phyloP scores from a whole-genome alignment of 2,113 vertebrate genomes.

The Vimba vimba region DNA sequence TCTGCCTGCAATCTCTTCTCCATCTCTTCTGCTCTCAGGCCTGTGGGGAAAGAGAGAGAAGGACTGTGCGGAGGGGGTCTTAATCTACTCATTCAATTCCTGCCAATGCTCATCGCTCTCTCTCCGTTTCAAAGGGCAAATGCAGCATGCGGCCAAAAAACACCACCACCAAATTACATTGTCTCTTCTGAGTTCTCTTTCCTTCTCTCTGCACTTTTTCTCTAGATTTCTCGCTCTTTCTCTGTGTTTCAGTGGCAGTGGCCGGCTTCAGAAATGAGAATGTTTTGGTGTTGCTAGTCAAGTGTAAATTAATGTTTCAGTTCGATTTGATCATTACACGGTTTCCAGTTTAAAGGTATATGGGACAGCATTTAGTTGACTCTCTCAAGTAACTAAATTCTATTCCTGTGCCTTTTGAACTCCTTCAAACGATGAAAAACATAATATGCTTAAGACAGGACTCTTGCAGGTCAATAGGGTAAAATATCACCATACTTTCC shows the following conservation, averaged over 20 bases:
- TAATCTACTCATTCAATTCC: conserved; percentile 81
- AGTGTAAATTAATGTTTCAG: conserved; percentile 27
- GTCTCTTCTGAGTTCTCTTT: conserved; percentile 63
- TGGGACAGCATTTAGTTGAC: neutral
- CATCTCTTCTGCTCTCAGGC: conserved; percentile 48
- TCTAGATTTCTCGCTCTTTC: neutral
- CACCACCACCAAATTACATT: conserved; percentile 74
- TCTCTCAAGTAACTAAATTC: neutral
- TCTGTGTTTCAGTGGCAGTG: conserved; percentile 8
- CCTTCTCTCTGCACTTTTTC: conserved; percentile 39
- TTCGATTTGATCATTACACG: neutral
- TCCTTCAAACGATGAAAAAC: neutral
- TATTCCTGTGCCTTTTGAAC: neutral
- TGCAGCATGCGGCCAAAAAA: conserved; percentile 74
- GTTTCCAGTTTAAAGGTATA: conserved; percentile 3
- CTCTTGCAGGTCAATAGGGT: neutral
- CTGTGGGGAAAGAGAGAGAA: conserved; percentile 29
- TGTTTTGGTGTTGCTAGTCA: neutral
- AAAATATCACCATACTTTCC: neutral
- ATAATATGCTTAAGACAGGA: neutral
- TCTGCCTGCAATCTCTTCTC: conserved; percentile 54
- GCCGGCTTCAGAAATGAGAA: neutral
- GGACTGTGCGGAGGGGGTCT: conserved; percentile 49
- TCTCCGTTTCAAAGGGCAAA: conserved; percentile 77
- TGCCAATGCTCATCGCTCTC: conserved; percentile 74